Conservation (phyloP, 2,113 vertebrate species). For the Geococcyx californianus region DNA sequence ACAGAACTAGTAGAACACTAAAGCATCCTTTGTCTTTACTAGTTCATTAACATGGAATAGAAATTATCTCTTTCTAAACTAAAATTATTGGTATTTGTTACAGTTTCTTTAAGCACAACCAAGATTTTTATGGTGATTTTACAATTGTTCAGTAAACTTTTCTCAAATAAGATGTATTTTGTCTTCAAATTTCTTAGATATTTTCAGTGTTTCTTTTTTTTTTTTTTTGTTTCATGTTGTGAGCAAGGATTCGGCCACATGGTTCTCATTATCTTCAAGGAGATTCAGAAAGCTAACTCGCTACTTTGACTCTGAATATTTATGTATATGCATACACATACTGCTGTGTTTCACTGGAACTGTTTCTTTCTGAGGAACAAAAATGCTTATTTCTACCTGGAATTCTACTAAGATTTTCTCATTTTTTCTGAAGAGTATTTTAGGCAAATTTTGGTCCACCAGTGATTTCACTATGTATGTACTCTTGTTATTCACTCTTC, state of each 20-base stretch:
- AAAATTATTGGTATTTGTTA: neutral
- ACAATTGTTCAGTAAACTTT: neutral
- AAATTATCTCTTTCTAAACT: neutral
- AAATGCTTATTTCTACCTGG: neutral
- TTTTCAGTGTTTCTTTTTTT: slow-evolving; percentile 49
- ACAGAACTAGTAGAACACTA: neutral
- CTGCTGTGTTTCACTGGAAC: neutral
- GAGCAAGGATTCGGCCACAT: neutral
- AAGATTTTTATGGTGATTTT: neutral
- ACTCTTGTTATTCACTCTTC: neutral
- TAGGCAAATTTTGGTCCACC: neutral
- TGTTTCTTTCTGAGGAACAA: neutral
- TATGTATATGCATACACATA: neutral
- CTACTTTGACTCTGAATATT: neutral
- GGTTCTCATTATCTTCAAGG: slow-evolving; percentile 21
- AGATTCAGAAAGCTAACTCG: neutral
- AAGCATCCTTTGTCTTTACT: neutral
- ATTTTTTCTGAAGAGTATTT: neutral
- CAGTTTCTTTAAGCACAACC: neutral
- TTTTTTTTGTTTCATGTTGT: neutral
- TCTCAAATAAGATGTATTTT: neutral
- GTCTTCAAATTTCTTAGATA: neutral
- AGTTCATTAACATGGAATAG: neutral
- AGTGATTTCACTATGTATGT: neutral
- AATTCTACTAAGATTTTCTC: neutral